Evolutionary conservation across 1,140 invertebrate species (phyloP).

Genomic region (Cryptotermes secundus): DNA sequence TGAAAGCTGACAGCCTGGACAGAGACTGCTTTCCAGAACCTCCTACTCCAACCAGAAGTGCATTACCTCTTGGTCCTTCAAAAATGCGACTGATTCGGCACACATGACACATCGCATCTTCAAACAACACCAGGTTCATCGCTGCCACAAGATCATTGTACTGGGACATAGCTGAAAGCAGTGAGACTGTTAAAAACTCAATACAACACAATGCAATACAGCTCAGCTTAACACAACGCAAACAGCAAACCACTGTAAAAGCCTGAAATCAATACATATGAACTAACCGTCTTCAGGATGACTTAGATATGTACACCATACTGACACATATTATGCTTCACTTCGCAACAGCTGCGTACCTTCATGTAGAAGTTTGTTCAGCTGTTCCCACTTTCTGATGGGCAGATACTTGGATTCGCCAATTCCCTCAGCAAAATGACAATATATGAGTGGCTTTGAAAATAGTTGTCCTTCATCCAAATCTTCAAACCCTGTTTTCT

Average conservation of each 20-base stretch:
- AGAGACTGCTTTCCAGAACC: slow-evolving; percentile 93
- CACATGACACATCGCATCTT: slow-evolving; percentile 91
- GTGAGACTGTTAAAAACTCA: too few species aligned
- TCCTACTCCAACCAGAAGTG: slow-evolving; percentile 88
- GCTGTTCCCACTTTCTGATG: slow-evolving; percentile 67
- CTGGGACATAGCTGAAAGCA: slow-evolving; percentile 61
- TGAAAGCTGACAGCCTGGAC: slow-evolving; percentile 82
- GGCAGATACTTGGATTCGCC: slow-evolving; percentile 90
- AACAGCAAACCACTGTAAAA: too few species aligned
- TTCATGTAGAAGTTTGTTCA: slow-evolving; percentile 76
- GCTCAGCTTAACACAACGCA: too few species aligned
- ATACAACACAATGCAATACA: too few species aligned
- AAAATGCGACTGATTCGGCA: slow-evolving; percentile 88
- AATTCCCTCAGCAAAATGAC: slow-evolving; percentile 88
- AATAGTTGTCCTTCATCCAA: slow-evolving; percentile 64
- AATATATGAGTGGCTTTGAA: slow-evolving; percentile 77
- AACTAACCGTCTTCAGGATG: too few species aligned
- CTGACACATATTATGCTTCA: too few species aligned
- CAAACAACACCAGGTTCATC: slow-evolving; percentile 95
- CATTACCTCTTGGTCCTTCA: slow-evolving; percentile 88
- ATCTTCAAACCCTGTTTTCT: slow-evolving; percentile 65
- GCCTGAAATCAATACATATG: too few species aligned
- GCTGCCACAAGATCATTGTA: slow-evolving; percentile 84
- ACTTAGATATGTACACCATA: too few species aligned
- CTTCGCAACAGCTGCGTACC: not conserved